These are phyloP conservation scores for Tolmerus cingulatus DNA, from an alignment of 2,888 invertebrate species.

Conservation along the genomic window DNA sequence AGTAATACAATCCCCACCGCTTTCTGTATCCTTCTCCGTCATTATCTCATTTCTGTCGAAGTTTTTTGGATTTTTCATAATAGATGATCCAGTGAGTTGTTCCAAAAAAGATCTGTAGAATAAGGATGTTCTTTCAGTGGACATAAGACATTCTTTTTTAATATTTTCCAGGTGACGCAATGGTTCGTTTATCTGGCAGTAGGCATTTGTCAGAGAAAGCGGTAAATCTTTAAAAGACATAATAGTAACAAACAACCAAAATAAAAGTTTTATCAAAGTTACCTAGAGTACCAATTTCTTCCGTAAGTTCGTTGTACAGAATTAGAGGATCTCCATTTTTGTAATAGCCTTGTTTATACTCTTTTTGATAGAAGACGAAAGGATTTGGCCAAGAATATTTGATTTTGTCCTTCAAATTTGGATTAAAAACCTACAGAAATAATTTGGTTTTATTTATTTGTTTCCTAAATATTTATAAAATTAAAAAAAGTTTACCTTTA, in stretches of 20 bases:
- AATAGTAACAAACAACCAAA: neutral
- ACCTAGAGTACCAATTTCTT: constrained; percentile 53
- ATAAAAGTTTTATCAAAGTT: constrained; percentile 10
- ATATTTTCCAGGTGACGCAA: constrained; percentile 54
- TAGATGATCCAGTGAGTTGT: constrained; percentile 42
- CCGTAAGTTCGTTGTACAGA: constrained; percentile 52
- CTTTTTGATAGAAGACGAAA: neutral
- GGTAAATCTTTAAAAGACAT: constrained; percentile 54
- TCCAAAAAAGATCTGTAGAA: constrained; percentile 40
- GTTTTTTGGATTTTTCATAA: constrained; percentile 40
- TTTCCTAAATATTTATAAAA: neutral
- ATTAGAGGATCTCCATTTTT: constrained; percentile 55
- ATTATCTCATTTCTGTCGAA: constrained; percentile 16
- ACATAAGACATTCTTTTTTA: constrained; percentile 50
- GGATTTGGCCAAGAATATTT: constrained; percentile 47
- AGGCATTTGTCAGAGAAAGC: constrained; percentile 52
- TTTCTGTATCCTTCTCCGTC: constrained; percentile 8
- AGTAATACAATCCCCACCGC: constrained; percentile 36
- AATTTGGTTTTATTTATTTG: neutral
- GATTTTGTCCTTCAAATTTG: neutral
- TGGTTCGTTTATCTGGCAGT: constrained; percentile 55
- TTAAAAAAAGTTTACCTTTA: constrained; percentile 16
- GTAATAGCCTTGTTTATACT: constrained; percentile 51
- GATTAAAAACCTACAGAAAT: neutral
- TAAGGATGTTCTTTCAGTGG: constrained; percentile 50